Base-by-base conservation (phyloP, 92 coral and sea anemone species). In the Muricea muricata region DNA sequence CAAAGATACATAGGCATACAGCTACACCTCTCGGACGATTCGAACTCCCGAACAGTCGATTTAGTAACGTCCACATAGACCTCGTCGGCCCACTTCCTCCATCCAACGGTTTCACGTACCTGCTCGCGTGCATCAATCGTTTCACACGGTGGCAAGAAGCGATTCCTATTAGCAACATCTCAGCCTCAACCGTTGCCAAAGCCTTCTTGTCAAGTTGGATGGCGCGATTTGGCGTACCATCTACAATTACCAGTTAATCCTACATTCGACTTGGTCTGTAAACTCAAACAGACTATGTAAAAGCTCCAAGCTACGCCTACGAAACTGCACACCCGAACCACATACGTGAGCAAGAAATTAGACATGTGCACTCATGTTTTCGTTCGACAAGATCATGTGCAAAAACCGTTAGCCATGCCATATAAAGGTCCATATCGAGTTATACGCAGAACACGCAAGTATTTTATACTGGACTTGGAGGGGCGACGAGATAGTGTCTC, bases 121-220 rank as follows among this genome's bases (percentile, higher is more conserved):
- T 69, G 20, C 45, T 33, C 26, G 28, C 75, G 41, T 33, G 7
- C 11, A 71, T 5, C 9, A 45, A 71, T 35, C 52, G 78, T 5
- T 71, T 9, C 78, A 72, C 78, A 8, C 47, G 78, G 54, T 72
- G 78, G 78, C 78, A 52, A 21, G 40, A 40, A 17, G 57, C 78
- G 4, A 29, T 35, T 6, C 57, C 78, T 2, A 37, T 72, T 37
- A 15, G 32, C 54, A 32, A 72, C 7, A 72, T 72, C 55, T 35
- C 78, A 31, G 78, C 78, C 6, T 0, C 31, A 15, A 72, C 47
- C 47, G 40, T 72, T 54, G 57, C 6, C 9, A 21, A 23, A n/a
- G 76, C 47, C 7, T 69, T 39, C 1, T 15, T 71, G 31, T 45
- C 45, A 12, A 15, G 78, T 8, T 72, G 78, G 78, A 72, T 72